These are phyloP conservation scores for Macrophya alboannulata DNA, from an alignment of 2,888 invertebrate species.

Conservation along the genomic window DNA sequence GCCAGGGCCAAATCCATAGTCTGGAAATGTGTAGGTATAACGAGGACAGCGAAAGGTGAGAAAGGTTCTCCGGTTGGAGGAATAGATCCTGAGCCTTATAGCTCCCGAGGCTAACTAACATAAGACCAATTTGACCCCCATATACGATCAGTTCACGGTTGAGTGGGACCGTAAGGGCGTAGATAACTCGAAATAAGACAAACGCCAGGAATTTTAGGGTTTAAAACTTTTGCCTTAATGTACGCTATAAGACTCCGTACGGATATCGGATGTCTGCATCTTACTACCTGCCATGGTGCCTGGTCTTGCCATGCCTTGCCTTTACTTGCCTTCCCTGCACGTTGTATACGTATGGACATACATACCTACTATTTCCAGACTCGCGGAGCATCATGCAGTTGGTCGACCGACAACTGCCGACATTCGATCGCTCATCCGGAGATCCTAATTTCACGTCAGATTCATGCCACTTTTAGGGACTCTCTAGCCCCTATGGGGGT, in stretches of 20 bases:
- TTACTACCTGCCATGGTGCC: conserved; percentile 34
- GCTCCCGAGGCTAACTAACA: conserved; percentile 32
- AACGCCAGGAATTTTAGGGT: conserved; percentile 32
- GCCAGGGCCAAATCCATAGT: conserved; percentile 16
- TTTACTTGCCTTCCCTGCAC: background rate
- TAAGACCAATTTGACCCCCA: conserved; percentile 44
- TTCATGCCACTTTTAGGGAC: conserved; percentile 49
- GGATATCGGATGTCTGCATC: conserved; percentile 50
- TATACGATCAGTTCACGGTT: conserved; percentile 17
- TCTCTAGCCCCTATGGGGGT: conserved; percentile 35
- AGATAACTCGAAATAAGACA: conserved; percentile 43
- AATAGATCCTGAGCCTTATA: background rate
- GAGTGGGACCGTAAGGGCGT: conserved; percentile 31
- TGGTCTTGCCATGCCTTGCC: no score
- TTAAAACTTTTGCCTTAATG: conserved; percentile 47
- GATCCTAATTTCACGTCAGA: conserved; percentile 54
- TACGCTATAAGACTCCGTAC: conserved; percentile 23
- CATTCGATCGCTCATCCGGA: conserved; percentile 54
- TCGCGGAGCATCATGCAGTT: background rate
- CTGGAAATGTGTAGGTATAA: conserved; percentile 35
- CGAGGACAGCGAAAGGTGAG: conserved; percentile 40
- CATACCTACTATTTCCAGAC: background rate
- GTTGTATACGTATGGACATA: background rate
- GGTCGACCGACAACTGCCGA: conserved; percentile 26
- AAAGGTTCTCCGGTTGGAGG: conserved; percentile 10